Conservation (phyloP, 2,888 invertebrate genomes). For the Nebria brevicollis region DNA sequence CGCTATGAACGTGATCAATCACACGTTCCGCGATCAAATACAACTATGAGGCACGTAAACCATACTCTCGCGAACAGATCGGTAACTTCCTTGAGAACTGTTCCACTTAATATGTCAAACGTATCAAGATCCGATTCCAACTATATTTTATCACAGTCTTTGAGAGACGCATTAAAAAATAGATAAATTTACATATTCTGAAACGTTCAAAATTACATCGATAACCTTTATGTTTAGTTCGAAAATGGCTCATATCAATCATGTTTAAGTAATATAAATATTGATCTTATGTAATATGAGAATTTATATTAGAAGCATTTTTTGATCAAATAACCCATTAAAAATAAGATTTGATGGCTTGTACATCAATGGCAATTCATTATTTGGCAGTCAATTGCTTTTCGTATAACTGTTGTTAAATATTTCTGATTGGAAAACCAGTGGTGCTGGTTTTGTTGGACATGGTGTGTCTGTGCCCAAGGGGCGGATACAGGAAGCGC, state of each 20-base stretch:
- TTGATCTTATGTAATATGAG: neutral
- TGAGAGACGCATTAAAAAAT: neutral
- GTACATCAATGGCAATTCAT: no score
- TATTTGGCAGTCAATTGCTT: no score
- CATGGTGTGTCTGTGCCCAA: conserved; percentile 11
- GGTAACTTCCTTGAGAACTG: conserved; percentile 20
- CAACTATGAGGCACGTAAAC: neutral
- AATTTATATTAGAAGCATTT: neutral
- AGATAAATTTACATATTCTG: neutral
- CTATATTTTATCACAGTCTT: neutral
- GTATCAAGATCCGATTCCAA: neutral
- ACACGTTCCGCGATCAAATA: neutral
- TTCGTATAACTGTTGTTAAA: neutral
- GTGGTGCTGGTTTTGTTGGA: neutral
- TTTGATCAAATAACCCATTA: neutral
- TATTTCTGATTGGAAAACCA: neutral
- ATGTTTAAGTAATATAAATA: neutral
- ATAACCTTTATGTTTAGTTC: neutral
- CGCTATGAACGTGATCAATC: conserved; percentile 10
- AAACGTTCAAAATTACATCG: no score
- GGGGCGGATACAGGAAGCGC: conserved; percentile 32
- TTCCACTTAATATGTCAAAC: conserved; percentile 19
- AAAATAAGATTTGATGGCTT: no score
- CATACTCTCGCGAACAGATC: conserved; percentile 1
- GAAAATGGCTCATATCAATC: neutral